Conservation (phyloP, 2,113 vertebrate species). For the rabbit (Oryctolagus cuniculus) region mOryCun1.1 NC_091448.1:45180501-45181000, state of each 20-base stretch:
- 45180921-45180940: not conserved
- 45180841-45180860: conserved; percentile 13
- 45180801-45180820: conserved; percentile 20
- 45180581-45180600: not conserved
- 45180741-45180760: conserved; percentile 34
- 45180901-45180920: not conserved
- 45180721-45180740: conserved; percentile 1
- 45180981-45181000: too few relatives aligned
- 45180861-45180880: conserved; percentile 56
- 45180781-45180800: not conserved
- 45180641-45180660: conserved; percentile 2
- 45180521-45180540: not conserved
- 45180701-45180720: conserved; percentile 16
- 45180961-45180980: not conserved
- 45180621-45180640: not conserved
- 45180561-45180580: not conserved
- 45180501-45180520: too few relatives aligned
- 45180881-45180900: conserved; percentile 18
- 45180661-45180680: conserved; percentile 44
- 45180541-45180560: conserved; percentile 9
- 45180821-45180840: not conserved
- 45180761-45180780: conserved; percentile 43
- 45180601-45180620: not conserved
- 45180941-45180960: conserved; percentile 24
- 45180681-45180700: not conserved